Evolutionary conservation across 2,888 invertebrate genomes (phyloP), one percentile per base, ranked within the genome.

Genomic region (Trichogramma dendrolimi): DNA sequence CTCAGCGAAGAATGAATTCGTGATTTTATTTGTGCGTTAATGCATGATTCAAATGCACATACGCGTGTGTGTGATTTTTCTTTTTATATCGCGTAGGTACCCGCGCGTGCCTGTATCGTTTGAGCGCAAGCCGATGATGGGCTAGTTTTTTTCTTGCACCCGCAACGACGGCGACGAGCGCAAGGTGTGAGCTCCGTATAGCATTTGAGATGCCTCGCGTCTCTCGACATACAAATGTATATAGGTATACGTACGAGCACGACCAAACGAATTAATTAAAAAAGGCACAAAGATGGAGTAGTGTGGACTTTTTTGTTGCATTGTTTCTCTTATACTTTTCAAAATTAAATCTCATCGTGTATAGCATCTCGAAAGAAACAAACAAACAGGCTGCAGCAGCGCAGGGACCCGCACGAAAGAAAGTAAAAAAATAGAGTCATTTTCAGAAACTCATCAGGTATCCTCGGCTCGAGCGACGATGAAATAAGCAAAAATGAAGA

Each of bases 1-100:
- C 48, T 48, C 27, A 40, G 49, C 58, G 54, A 62, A 58, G 58
- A 62, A 62, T 62, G 58, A 62, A 62, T 62, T 58, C 61, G 58
- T 62, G 54, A 14, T 47, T 38, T 39, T 14, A 48, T 11, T 11
- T 48, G 48, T 14, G 48, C 14, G 46, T 10, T 27, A 44, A 48
- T 55, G 55, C 55, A 48, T 55, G n/a, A 48, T 55, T 55, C 55
- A 27, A 48, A 11, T 27, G 27, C 27, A 27, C 27, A 27, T 27
- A 27, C 27, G 27, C 27, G 27, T 27, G 27, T 27, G 48, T 11
- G 5, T 52, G 49, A 41, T 14, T 46, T 8, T 50, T 60, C 38
- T 58, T 51, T 38, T 14, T 6, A 10, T 47, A 14, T n/a, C 14
- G 43, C 47, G 41, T 42, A n/a, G n/a, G 14, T 11, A 6, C 10